A percentile compares a stretch with the other conserved stretches of the same genome.
These are phyloP conservation scores for Montipora cactus DNA, from an alignment of 64 coral and sea anemone species.

Conservation along the genomic window DNA sequence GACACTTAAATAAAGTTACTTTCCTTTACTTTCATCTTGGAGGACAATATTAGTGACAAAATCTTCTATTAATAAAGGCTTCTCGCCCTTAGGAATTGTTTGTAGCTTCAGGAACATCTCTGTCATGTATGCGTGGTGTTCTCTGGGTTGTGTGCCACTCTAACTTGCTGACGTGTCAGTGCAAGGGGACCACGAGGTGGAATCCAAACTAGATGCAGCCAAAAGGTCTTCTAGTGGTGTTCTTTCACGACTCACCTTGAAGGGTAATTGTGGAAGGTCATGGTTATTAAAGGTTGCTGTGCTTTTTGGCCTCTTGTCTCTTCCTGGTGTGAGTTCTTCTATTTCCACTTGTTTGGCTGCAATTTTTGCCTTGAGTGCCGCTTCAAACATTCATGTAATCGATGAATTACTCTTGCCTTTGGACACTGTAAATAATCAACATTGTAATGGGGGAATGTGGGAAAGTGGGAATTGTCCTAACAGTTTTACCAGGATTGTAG, in stretches of 20 bases:
- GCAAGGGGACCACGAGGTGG: not conserved
- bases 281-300: not conserved
- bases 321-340: not conserved
- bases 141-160: not conserved
- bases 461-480: no score
- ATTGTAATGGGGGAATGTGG: no score
- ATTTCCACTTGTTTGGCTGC: not conserved
- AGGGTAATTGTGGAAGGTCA: not conserved
- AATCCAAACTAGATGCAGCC: not conserved
- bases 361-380: not conserved
- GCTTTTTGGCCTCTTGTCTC: not conserved
- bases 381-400: not conserved
- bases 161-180: not conserved
- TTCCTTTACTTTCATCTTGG: not conserved
- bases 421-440: not conserved
- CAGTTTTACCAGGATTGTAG: no score
- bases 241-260: not conserved
- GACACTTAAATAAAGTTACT: no score
- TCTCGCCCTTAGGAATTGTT: not conserved
- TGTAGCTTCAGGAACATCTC: not conserved
- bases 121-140: not conserved
- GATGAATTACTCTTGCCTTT: not conserved
- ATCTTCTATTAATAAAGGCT: not conserved
- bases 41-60: not conserved
- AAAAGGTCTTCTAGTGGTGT: not conserved